These are phyloP conservation scores for Callosobruchus maculatus DNA, from an alignment of 2,888 invertebrate genomes.

Conservation along the genomic window DNA sequence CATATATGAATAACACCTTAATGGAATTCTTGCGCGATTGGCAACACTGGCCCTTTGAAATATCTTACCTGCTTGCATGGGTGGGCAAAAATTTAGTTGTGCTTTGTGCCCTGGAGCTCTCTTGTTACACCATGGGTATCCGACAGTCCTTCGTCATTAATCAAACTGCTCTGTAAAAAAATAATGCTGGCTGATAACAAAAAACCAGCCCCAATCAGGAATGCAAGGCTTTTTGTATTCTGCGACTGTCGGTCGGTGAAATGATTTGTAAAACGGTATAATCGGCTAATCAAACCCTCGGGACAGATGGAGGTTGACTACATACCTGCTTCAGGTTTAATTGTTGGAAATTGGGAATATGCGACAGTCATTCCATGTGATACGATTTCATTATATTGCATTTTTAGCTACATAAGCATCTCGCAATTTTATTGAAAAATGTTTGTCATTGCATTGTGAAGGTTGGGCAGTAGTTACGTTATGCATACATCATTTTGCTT, in stretches of 20 bases:
- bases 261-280: not conserved
- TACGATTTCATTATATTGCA: not conserved
- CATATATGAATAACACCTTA: not conserved
- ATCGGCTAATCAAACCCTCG: not conserved
- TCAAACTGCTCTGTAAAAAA: not conserved
- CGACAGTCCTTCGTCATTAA: not conserved
- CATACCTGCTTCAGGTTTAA: not conserved
- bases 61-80: not conserved
- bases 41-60: not conserved
- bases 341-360: not conserved
- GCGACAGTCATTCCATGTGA: not conserved
- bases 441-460: too few relatives aligned
- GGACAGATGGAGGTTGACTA: not conserved
- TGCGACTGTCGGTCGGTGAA: not conserved
- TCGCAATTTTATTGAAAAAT: too few relatives aligned
- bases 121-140: not conserved
- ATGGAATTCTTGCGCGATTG: not conserved
- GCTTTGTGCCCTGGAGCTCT: not conserved
- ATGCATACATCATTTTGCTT: too few relatives aligned
- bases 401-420: too few relatives aligned
- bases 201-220: not conserved
- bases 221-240: not conserved
- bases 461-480: too few relatives aligned
- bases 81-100: not conserved
- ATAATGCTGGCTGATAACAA: not conserved